Percentiles rank a stretch among this genome's conserved stretches.
These are phyloP conservation scores for Sebastiscus albofasciatus DNA, from an alignment of 2,797 vertebrate species.

Conservation along the genomic window DNA sequence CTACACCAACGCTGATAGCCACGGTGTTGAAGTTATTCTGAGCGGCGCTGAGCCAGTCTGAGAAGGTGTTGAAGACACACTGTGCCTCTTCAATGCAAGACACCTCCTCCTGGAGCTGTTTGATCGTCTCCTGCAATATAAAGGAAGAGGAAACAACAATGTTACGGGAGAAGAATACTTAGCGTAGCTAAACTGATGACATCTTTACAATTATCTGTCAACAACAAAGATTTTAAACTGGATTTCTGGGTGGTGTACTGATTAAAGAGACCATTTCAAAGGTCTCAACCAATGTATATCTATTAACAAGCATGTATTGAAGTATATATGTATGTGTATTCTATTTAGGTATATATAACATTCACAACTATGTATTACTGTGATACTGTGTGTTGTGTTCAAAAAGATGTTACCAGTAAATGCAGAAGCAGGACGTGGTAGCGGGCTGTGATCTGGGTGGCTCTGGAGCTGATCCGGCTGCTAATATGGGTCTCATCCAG, in stretches of 20 bases:
- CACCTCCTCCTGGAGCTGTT: slow-evolving; percentile 93
- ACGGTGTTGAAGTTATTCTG: slow-evolving; percentile 88
- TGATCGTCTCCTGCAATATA: slow-evolving; percentile 89
- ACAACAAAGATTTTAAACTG: neutral
- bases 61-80: slow-evolving; percentile 85
- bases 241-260: accelerated
- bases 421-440: slow-evolving; percentile 93
- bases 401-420: slow-evolving; percentile 82
- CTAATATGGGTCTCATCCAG: slow-evolving; percentile 90
- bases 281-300: neutral
- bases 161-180: neutral
- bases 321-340: neutral
- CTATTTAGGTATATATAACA: neutral
- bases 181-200: neutral
- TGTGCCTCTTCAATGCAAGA: slow-evolving; percentile 91
- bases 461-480: slow-evolving; percentile 88
- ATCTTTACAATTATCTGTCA: neutral
- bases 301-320: neutral
- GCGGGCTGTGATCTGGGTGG: slow-evolving; percentile 90
- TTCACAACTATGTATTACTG: neutral
- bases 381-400: neutral
- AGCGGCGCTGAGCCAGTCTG: slow-evolving; percentile 90
- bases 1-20: slow-evolving; percentile 82
- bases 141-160: neutral
- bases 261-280: neutral